These are phyloP conservation scores for Lepus timidus DNA, from an alignment of 2,113 vertebrate species.

Conservation along the genomic window DNA sequence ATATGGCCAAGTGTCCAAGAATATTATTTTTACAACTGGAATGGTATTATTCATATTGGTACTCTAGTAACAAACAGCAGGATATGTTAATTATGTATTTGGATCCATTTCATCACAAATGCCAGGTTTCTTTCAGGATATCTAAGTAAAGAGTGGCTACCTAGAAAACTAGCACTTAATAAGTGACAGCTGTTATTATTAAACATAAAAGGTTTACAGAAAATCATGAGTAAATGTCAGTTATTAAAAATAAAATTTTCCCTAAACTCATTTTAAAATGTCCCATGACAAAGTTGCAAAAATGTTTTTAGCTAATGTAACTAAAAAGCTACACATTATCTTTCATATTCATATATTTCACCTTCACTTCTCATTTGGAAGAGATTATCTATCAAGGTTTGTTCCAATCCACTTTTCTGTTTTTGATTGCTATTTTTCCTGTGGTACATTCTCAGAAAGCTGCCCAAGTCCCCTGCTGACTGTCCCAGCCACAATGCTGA, in stretches of 20 bases:
- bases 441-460: constrained; percentile 42
- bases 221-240: background rate
- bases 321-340: background rate
- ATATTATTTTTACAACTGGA: background rate
- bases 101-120: background rate
- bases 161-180: background rate
- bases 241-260: constrained; percentile 19
- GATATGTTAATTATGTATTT: background rate
- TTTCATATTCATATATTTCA: background rate
- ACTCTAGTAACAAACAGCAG: background rate
- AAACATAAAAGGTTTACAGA: background rate
- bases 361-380: background rate
- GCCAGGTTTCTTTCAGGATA: background rate
- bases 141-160: background rate
- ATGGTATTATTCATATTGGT: background rate
- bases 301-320: background rate
- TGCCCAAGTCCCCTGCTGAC: constrained; percentile 50
- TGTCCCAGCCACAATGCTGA: background rate
- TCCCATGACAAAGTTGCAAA: constrained; percentile 2
- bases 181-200: background rate
- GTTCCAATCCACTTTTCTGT: background rate
- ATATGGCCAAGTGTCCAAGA: background rate
- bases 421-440: constrained; percentile 59
- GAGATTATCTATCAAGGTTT: background rate
- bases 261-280: background rate